Conservation (phyloP, 1,140 invertebrate species). For the Babylonia areolata region DNA sequence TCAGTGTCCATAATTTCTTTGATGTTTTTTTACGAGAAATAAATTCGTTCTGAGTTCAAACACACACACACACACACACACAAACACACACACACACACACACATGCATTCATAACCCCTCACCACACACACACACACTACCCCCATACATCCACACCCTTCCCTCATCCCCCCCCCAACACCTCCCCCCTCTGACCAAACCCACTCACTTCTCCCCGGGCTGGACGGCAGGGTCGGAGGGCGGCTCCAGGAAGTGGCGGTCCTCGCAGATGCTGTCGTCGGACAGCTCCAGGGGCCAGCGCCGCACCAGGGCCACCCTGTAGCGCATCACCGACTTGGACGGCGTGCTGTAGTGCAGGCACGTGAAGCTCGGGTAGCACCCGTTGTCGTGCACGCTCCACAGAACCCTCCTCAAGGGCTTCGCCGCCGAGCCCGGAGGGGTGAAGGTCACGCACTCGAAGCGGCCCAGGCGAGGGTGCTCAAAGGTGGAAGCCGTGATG, state of each 20-base stretch:
- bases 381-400: constrained; percentile 24
- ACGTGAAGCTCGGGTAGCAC: constrained; percentile 36
- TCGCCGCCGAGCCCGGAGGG: neutral
- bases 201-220: neutral
- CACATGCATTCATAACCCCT: neutral
- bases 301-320: neutral
- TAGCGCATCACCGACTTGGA: constrained; percentile 24
- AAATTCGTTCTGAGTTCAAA: too few species aligned
- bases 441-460: constrained; percentile 30
- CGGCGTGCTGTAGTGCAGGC: constrained; percentile 30
- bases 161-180: neutral
- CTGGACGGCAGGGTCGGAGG: too few species aligned
- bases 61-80: too few species aligned
- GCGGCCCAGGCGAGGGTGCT: constrained; percentile 9
- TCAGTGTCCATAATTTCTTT: too few species aligned
- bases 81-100: too few species aligned
- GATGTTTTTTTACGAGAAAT: too few species aligned
- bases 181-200: neutral
- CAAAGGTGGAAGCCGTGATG: constrained; percentile 2
- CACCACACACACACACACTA: neutral
- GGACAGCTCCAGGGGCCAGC: constrained; percentile 29
- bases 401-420: constrained; percentile 10
- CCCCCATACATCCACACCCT: neutral
- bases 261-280: constrained; percentile 35
- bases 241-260: constrained; percentile 20